These are phyloP conservation scores for Pimephales promelas DNA, from an alignment of 2,113 vertebrate genomes.

Conservation along the genomic window DNA sequence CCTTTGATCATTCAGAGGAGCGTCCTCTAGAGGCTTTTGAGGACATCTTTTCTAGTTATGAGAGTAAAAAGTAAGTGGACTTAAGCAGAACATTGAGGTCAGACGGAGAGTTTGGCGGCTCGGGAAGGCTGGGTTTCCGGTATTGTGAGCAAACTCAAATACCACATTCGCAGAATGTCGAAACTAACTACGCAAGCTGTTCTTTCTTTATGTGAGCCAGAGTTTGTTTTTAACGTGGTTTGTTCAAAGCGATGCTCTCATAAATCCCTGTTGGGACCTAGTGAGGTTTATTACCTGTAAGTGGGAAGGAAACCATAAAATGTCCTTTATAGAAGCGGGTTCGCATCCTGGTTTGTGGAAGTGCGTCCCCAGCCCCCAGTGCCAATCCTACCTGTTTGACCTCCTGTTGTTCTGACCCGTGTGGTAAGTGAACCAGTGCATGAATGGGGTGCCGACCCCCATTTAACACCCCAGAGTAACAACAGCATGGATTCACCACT, in stretches of 20 bases:
- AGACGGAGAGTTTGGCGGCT: constrained; percentile 64
- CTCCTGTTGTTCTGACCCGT: constrained; percentile 58
- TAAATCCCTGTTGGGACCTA: constrained; percentile 11
- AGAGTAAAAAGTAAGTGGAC: constrained; percentile 97
- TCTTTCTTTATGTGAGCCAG: neutral
- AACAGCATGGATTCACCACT: constrained; percentile 52
- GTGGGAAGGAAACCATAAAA: constrained; percentile 23
- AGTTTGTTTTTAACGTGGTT: constrained; percentile 25
- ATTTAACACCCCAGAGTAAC: constrained; percentile 46
- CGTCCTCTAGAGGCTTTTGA: constrained; percentile 94
- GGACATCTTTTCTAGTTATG: constrained; percentile 98
- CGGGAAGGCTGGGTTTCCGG: constrained; percentile 32
- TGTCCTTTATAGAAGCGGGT: neutral
- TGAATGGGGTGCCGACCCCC: constrained; percentile 58
- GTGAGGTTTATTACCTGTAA: constrained; percentile 13
- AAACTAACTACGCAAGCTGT: neutral
- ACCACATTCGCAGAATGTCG: neutral
- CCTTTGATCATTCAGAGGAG: constrained; percentile 97
- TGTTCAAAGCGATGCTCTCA: constrained; percentile 9
- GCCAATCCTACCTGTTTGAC: constrained; percentile 64
- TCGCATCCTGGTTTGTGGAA: neutral
- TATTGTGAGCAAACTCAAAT: constrained; percentile 37
- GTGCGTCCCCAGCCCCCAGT: neutral
- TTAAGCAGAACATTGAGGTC: constrained; percentile 63
- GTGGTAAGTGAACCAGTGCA: constrained; percentile 75